Evolutionary conservation across 2,113 vertebrate genomes (phyloP).

Genomic region (Thamnaconus septentrionalis): DNA sequence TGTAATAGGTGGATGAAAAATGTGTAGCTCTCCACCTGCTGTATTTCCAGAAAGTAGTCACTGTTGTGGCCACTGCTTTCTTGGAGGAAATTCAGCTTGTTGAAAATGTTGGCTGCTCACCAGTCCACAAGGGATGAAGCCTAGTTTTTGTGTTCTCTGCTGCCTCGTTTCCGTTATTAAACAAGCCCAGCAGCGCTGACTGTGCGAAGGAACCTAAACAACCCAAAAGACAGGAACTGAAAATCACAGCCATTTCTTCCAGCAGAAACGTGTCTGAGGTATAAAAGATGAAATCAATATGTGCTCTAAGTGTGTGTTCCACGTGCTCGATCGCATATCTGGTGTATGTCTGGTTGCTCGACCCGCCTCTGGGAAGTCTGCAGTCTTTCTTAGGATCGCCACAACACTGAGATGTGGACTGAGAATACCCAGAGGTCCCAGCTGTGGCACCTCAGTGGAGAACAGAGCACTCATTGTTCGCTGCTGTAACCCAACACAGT

Average conservation of each 20-base stretch:
- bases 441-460: conserved; percentile 51
- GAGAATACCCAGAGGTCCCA: conserved; percentile 63
- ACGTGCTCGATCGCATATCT: conserved; percentile 1
- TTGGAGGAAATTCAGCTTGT: not conserved
- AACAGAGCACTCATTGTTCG: conserved; percentile 69
- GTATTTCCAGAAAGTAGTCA: no score
- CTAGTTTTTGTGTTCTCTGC: not conserved
- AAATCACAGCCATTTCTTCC: not conserved
- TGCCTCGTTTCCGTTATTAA: not conserved
- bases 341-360: not conserved
- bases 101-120: not conserved
- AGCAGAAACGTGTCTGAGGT: not conserved
- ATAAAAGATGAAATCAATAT: not conserved
- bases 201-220: not conserved
- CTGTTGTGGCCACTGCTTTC: not conserved
- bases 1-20: no score
- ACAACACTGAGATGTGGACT: conserved; percentile 37
- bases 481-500: conserved; percentile 59
- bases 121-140: not conserved
- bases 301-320: not conserved
- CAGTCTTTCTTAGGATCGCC: conserved; percentile 23
- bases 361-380: conserved; percentile 18
- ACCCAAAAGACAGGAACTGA: not conserved
- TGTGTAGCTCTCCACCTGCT: not conserved
- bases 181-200: not conserved